Percentiles rank a stretch among this genome's conserved stretches.
phyloP scores from a whole-genome alignment of 2,888 invertebrate species.

The Orchesellides sinensis region DNA sequence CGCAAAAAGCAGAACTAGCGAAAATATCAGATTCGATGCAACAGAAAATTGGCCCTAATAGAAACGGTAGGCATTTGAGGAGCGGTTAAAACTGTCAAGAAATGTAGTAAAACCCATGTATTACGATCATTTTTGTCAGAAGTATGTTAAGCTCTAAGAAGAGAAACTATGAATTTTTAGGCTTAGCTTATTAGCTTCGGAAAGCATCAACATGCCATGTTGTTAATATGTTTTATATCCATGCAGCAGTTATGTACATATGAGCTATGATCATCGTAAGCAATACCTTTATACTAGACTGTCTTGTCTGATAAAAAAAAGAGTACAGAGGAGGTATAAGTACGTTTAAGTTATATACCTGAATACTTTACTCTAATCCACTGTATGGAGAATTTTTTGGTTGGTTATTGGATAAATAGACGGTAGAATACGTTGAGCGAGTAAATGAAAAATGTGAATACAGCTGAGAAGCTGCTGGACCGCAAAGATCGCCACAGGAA shows the following conservation, averaged over 20 bases:
- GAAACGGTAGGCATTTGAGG: slow-evolving; percentile 54
- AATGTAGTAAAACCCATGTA: slow-evolving; percentile 60
- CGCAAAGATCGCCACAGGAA: slow-evolving; percentile 72
- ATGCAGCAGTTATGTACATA: no score
- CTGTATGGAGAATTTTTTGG: no score
- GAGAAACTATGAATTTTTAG: slow-evolving; percentile 35
- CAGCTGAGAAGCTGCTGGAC: slow-evolving; percentile 71
- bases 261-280: no score
- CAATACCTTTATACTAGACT: no score
- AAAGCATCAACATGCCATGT: slow-evolving; percentile 25
- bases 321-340: no score
- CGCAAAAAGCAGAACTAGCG: no score
- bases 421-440: neutral
- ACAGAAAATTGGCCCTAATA: slow-evolving; percentile 26
- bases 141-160: slow-evolving; percentile 37
- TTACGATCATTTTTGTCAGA: slow-evolving; percentile 66
- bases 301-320: neutral
- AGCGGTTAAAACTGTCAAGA: slow-evolving; percentile 65
- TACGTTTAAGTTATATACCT: no score
- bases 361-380: no score
- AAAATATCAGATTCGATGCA: neutral
- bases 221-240: neutral
- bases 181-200: slow-evolving; percentile 44
- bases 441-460: slow-evolving; percentile 66
- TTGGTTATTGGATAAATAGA: neutral